Conservation (phyloP, 1,140 invertebrate species). For the Lutraria rhynchaena region DNA sequence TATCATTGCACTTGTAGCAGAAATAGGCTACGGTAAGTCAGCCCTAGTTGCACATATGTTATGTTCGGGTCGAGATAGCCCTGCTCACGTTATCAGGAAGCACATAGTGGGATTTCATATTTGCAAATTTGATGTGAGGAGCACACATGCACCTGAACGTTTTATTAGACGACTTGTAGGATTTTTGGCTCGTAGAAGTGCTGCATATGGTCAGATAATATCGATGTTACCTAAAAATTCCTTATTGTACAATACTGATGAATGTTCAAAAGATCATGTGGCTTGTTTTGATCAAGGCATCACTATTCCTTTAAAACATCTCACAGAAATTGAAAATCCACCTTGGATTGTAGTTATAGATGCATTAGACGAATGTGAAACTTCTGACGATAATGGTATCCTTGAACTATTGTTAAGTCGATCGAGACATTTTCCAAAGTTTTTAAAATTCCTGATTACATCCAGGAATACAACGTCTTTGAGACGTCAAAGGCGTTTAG, state of each 20-base stretch:
- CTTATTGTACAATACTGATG: constrained; percentile 17
- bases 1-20: constrained; percentile 15
- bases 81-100: background rate
- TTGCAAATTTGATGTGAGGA: constrained; percentile 45
- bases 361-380: constrained; percentile 35
- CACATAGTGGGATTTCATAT: constrained; percentile 49
- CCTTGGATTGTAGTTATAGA: constrained; percentile 35
- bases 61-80: constrained; percentile 5
- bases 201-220: constrained; percentile 39
- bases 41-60: constrained; percentile 23
- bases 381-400: background rate
- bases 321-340: background rate
- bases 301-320: constrained; percentile 15
- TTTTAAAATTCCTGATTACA: constrained; percentile 19
- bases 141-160: background rate
- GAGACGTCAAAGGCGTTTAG: background rate
- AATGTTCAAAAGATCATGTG: constrained; percentile 8
- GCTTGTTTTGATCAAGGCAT: constrained; percentile 43
- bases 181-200: constrained; percentile 29
- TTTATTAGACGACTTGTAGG: constrained; percentile 36
- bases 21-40: constrained; percentile 43
- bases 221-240: constrained; percentile 8
- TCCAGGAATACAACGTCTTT: constrained; percentile 14
- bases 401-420: constrained; percentile 9
- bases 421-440: constrained; percentile 15